phyloP scores from a whole-genome alignment of 2,888 invertebrate genomes.

The Drosophila leonis region DNA sequence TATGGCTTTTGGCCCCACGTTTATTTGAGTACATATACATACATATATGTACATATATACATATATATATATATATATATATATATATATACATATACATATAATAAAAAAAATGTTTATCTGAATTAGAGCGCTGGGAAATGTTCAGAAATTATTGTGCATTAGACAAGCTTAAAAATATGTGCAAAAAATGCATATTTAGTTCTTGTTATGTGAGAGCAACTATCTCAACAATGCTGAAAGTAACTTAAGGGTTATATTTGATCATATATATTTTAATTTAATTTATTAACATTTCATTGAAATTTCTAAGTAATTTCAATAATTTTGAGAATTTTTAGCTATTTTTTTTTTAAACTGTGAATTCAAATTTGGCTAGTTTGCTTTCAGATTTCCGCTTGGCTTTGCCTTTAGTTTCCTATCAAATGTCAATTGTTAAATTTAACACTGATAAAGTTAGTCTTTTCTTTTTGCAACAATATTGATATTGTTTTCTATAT shows the following conservation, averaged over 20 bases:
- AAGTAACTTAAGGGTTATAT: background rate
- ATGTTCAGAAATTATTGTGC: slow-evolving; percentile 45
- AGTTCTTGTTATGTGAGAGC: background rate
- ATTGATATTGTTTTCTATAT: no score
- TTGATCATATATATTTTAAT: background rate
- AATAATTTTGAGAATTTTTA: no score
- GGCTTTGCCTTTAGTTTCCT: no score
- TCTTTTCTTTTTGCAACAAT: no score
- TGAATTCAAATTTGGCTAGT: no score
- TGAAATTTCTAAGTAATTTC: background rate
- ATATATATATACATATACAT: background rate
- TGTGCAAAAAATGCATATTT: slow-evolving; percentile 3
- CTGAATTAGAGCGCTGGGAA: slow-evolving; percentile 51
- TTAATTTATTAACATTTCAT: background rate
- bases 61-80: background rate
- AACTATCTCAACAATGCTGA: background rate
- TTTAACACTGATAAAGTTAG: no score
- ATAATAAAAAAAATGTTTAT: slow-evolving; percentile 45
- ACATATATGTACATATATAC: background rate
- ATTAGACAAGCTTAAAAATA: slow-evolving; percentile 36
- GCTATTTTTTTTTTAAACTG: no score
- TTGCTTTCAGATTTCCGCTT: no score
- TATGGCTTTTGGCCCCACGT: slow-evolving; percentile 64
- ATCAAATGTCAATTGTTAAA: no score
- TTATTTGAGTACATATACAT: slow-evolving; percentile 32